Evolutionary conservation across 2,797 vertebrate genomes (phyloP).

Genomic region (Aeoliscus strigatus): DNA sequence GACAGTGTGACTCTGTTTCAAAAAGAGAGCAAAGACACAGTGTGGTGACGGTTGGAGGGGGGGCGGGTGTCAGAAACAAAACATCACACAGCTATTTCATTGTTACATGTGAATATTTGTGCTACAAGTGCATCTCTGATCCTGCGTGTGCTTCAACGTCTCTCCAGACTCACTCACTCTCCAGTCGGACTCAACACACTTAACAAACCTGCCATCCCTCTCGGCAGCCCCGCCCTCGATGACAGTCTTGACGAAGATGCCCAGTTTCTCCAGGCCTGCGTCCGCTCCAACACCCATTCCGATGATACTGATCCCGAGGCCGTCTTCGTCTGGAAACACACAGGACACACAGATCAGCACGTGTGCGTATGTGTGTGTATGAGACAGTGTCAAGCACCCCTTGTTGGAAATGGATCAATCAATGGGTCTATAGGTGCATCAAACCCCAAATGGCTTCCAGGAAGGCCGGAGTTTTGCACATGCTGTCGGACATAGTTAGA

Average conservation of each 20-base stretch:
- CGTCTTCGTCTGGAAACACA: constrained; percentile 85
- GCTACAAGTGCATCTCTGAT: background rate
- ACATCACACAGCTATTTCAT: constrained; percentile 9
- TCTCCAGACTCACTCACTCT: constrained; percentile 1
- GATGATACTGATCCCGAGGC: constrained; percentile 97
- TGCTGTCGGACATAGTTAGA: constrained; percentile 8
- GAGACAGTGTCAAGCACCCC: background rate
- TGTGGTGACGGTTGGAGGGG: background rate
- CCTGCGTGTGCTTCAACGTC: background rate
- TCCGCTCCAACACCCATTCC: constrained; percentile 98
- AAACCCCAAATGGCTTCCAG: too few species aligned
- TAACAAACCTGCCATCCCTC: constrained; percentile 86
- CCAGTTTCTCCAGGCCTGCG: constrained; percentile 94
- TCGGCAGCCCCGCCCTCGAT: constrained; percentile 94
- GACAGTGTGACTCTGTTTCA: constrained; percentile 18
- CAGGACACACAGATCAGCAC: background rate
- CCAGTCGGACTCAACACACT: background rate
- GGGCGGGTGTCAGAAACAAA: too few species aligned
- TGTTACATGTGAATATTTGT: background rate
- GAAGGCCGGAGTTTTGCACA: background rate
- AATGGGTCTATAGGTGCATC: too few species aligned
- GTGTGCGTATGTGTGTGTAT: background rate
- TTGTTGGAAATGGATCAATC: too few species aligned
- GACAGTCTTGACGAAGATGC: constrained; percentile 98
- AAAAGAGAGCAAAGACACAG: background rate